Evolutionary conservation across 1,140 invertebrate genomes (phyloP).

Genomic region (Scaptomyza montana): DNA sequence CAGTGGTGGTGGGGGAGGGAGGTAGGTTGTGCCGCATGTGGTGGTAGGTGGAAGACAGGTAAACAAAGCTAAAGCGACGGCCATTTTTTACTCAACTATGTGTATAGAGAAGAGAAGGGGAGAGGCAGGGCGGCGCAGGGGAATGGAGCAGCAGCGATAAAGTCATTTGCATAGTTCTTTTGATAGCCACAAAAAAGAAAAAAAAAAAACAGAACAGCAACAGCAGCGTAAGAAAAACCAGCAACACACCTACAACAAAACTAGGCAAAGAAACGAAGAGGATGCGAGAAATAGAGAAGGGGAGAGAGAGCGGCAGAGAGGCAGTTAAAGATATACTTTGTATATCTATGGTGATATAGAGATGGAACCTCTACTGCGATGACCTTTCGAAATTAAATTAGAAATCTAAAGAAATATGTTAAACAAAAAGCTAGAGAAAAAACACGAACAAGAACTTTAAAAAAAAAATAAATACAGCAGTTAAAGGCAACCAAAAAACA

Average conservation of each 20-base stretch:
- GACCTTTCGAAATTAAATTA: constrained; percentile 80
- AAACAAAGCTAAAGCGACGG: constrained; percentile 67
- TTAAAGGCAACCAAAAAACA: constrained; percentile 1
- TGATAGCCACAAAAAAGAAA: constrained; percentile 40
- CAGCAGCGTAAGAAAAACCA: constrained; percentile 17
- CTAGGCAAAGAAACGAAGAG: constrained; percentile 11
- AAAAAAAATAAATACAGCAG: neutral
- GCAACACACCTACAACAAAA: constrained; percentile 46
- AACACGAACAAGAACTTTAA: constrained; percentile 13
- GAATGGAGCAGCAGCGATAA: constrained; percentile 53
- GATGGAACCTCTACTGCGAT: constrained; percentile 43
- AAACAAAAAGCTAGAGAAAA: constrained; percentile 24
- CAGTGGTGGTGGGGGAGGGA: constrained; percentile 5
- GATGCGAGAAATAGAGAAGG: neutral
- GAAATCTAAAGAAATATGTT: constrained; percentile 51
- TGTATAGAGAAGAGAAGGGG: neutral
- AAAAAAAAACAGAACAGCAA: constrained; percentile 4
- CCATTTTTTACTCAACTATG: constrained; percentile 61
- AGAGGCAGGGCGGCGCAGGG: constrained; percentile 5
- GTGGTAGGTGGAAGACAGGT: constrained; percentile 51
- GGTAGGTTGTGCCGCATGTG: constrained; percentile 1
- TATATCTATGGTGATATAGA: neutral
- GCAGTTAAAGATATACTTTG: neutral
- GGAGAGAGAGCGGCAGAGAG: neutral
- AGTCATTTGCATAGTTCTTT: constrained; percentile 79